phyloP scores from a whole-genome alignment of 2,797 vertebrate species.

The Botia kubotai region DNA sequence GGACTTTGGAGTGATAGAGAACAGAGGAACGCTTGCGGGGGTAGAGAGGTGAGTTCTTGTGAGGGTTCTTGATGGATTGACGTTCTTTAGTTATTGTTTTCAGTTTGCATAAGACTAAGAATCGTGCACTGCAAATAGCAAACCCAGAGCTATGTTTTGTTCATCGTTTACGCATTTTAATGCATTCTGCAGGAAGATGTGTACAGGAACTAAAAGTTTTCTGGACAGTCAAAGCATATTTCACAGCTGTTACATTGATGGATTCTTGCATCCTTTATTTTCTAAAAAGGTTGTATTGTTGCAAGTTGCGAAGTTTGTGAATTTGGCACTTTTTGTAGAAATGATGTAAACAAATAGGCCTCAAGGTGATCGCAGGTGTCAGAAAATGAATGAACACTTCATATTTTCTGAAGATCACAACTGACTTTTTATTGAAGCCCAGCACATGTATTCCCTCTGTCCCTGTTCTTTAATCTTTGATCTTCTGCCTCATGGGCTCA shows the following conservation, averaged over 20 bases:
- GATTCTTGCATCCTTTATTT: not conserved
- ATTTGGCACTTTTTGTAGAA: not conserved
- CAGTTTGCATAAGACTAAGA: not conserved
- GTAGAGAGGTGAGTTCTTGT: conserved; percentile 68
- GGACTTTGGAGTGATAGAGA: conserved; percentile 55
- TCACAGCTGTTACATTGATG: not conserved
- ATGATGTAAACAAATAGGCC: not conserved
- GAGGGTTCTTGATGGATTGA: not conserved
- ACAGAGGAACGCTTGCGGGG: conserved; percentile 32
- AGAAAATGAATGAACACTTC: not conserved
- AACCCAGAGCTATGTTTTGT: not conserved
- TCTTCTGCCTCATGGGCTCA: conserved; percentile 2
- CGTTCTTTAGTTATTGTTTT: not conserved
- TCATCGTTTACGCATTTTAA: not conserved
- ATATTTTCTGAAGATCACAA: not conserved
- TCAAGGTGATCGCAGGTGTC: not conserved
- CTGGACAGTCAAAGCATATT: not conserved
- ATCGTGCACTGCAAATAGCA: not conserved
- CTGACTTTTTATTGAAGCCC: not conserved
- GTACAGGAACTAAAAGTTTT: not conserved
- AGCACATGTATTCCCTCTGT: not conserved
- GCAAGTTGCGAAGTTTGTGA: not conserved
- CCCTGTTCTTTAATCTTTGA: conserved; percentile 17
- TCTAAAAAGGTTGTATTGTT: not conserved
- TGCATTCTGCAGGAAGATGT: not conserved